Evolutionary conservation across 2,113 vertebrate genomes (phyloP).

Genomic region (Oxyura jamaicensis): DNA sequence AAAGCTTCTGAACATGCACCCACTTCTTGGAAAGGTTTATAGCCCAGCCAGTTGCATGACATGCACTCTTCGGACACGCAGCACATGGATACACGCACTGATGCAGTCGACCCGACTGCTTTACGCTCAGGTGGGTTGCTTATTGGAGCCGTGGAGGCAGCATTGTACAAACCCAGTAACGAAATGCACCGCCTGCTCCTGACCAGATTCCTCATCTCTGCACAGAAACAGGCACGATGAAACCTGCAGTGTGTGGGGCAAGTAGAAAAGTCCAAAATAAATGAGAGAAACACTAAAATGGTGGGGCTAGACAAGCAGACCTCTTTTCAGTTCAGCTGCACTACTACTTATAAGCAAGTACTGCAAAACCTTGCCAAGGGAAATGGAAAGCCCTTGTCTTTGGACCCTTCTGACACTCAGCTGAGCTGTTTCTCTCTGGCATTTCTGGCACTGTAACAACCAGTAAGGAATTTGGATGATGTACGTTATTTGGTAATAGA

Average conservation of each 20-base stretch:
- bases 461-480: background rate
- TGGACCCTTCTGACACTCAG: background rate
- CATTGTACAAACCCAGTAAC: fast-evolving
- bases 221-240: background rate
- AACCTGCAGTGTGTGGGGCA: background rate
- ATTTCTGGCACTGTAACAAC: background rate
- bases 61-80: background rate
- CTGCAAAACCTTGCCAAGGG: background rate
- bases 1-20: background rate
- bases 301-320: background rate
- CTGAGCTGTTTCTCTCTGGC: background rate
- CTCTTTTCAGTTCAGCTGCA: background rate
- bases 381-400: background rate
- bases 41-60: background rate
- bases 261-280: background rate
- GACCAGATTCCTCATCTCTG: fast-evolving
- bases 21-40: background rate
- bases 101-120: background rate
- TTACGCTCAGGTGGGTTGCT: fast-evolving
- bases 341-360: fast-evolving
- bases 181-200: fast-evolving
- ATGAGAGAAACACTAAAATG: background rate
- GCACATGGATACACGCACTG: background rate
- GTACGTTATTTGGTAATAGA: background rate
- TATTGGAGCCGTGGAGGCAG: background rate